Conservation (phyloP, 2,113 vertebrate genomes). For the Tetrax tetrax region DNA sequence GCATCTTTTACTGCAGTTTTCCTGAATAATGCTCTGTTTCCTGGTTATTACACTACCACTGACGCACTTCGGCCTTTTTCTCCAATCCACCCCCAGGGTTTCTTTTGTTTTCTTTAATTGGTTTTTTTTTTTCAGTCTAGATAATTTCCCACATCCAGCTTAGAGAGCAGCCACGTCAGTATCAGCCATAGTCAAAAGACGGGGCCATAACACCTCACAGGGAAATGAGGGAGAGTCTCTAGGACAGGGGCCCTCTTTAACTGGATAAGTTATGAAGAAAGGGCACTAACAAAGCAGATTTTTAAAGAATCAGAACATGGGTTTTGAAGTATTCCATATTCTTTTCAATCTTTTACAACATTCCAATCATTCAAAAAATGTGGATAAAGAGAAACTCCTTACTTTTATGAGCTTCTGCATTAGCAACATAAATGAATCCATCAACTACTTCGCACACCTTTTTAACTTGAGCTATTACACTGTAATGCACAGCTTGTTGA, state of each 20-base stretch:
- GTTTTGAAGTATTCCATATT: background rate
- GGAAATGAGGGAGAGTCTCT: background rate
- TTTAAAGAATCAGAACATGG: background rate
- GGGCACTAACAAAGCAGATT: background rate
- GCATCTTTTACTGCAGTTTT: background rate
- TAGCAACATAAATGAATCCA: slow-evolving; percentile 94
- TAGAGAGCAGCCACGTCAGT: background rate
- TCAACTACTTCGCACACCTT: slow-evolving; percentile 88
- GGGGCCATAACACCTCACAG: background rate
- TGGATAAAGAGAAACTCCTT: slow-evolving; percentile 22
- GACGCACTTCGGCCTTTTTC: background rate
- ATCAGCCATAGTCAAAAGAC: background rate
- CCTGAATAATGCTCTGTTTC: background rate
- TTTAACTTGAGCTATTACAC: slow-evolving; percentile 85
- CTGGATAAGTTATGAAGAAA: background rate
- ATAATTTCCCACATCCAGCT: background rate
- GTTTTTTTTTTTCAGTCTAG: background rate
- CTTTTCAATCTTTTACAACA: background rate
- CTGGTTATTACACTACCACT: background rate
- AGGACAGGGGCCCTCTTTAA: background rate
- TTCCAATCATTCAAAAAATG: background rate
- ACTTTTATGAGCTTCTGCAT: slow-evolving; percentile 87
- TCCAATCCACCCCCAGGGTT: background rate
- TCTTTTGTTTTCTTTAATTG: background rate
- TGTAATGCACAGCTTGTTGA: slow-evolving; percentile 71